Evolutionary conservation across 2,888 invertebrate species (phyloP).

Genomic region (Anodontia alba): DNA sequence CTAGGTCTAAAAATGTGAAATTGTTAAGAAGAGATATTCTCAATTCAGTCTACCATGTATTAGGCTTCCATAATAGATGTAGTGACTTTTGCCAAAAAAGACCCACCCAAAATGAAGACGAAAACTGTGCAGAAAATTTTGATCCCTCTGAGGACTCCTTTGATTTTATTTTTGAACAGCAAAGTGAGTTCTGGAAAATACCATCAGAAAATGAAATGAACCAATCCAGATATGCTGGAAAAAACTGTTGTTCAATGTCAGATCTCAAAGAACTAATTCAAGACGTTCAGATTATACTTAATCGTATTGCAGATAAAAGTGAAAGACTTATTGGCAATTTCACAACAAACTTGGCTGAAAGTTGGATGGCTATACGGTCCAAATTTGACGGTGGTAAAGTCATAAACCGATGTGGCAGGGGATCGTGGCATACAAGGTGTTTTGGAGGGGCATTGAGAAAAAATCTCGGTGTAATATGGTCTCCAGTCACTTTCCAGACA

Average conservation of each 20-base stretch:
- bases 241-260: constrained; percentile 18
- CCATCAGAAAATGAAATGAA: too few species aligned
- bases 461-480: constrained; percentile 44
- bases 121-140: not conserved
- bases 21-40: not conserved
- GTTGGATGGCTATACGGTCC: constrained; percentile 37
- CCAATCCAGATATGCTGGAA: not conserved
- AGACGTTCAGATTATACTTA: too few species aligned
- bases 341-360: too few species aligned
- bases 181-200: too few species aligned
- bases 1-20: not conserved
- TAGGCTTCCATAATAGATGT: not conserved
- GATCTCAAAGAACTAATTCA: too few species aligned
- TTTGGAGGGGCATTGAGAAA: too few species aligned
- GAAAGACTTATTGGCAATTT: too few species aligned
- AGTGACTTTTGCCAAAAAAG: too few species aligned
- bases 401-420: too few species aligned
- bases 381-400: constrained; percentile 57
- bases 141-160: not conserved
- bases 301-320: too few species aligned
- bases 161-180: too few species aligned
- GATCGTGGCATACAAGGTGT: constrained; percentile 47
- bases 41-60: not conserved
- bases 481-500: not conserved
- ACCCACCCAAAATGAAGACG: not conserved